phyloP scores from a whole-genome alignment of 2,113 vertebrate genomes.

The Caloenas nicobarica region DNA sequence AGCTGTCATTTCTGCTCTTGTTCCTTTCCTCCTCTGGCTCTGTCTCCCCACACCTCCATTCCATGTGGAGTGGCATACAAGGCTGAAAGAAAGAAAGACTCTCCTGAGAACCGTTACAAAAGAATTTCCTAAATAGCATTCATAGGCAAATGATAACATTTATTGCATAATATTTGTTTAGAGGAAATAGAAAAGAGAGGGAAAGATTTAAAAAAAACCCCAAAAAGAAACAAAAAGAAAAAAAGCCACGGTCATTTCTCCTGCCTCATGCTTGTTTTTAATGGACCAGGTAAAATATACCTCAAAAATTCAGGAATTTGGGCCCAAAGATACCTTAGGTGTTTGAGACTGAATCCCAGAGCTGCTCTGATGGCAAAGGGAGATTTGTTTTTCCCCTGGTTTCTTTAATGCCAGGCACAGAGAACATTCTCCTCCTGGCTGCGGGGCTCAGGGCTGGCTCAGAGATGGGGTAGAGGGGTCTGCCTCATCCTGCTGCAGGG shows the following conservation, averaged over 20 bases:
- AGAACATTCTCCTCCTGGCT: not conserved
- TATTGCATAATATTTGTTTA: not conserved
- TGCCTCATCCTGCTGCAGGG: fast-evolving
- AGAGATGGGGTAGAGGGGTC: not conserved
- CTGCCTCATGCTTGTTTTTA: not conserved
- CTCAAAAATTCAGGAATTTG: not conserved
- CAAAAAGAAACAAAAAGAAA: too few species aligned
- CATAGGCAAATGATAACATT: not conserved
- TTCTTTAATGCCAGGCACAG: not conserved
- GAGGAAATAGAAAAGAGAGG: not conserved
- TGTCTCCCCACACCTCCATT: not conserved
- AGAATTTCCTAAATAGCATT: not conserved
- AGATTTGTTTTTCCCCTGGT: not conserved
- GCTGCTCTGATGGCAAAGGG: not conserved
- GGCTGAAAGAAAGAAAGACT: not conserved
- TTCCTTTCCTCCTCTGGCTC: not conserved
- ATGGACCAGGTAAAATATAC: not conserved
- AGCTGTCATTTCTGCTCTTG: fast-evolving
- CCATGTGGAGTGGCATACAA: not conserved
- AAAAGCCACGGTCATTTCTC: not conserved
- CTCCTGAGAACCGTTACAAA: not conserved
- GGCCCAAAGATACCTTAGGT: fast-evolving
- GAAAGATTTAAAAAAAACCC: not conserved
- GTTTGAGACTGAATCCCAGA: not conserved
- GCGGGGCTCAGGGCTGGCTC: not conserved